phyloP scores from a whole-genome alignment of 2,113 vertebrate genomes.

The Peromyscus leucopus region DNA sequence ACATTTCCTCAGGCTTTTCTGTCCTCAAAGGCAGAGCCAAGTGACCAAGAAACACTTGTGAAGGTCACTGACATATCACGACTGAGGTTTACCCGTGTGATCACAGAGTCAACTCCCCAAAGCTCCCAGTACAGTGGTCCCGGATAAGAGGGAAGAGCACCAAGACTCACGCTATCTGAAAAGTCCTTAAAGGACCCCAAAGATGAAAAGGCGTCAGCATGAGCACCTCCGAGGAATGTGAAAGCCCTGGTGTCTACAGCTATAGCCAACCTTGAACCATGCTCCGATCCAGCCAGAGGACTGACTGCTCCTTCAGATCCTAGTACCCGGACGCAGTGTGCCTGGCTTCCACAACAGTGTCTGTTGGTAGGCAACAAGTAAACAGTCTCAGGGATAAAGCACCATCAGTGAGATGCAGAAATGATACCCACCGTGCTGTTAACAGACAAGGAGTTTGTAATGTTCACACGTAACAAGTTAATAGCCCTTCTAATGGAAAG shows the following conservation, averaged over 20 bases:
- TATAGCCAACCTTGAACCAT: not conserved
- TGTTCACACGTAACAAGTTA: not conserved
- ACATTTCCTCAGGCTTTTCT: not conserved
- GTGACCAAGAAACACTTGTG: not conserved
- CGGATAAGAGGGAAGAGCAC: not conserved
- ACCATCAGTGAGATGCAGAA: not conserved
- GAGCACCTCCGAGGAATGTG: not conserved
- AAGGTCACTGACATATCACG: not conserved
- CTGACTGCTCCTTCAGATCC: not conserved
- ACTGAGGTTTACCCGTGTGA: not conserved
- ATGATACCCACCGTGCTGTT: fast-evolving
- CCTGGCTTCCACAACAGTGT: not conserved
- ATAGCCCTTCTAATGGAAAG: not conserved
- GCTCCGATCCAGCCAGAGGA: not conserved
- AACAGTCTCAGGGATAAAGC: not conserved
- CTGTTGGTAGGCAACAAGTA: not conserved
- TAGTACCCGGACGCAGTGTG: not conserved
- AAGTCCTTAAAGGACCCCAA: not conserved
- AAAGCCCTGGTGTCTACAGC: not conserved
- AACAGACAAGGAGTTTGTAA: not conserved
- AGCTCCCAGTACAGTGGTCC: not conserved
- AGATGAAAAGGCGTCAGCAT: not conserved
- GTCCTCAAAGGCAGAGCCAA: not conserved
- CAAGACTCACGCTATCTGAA: not conserved
- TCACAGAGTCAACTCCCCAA: not conserved